phyloP scores from a whole-genome alignment of 30 jellyfish, hydroid and myxozoan species.

The Pelagia noctiluca region DNA sequence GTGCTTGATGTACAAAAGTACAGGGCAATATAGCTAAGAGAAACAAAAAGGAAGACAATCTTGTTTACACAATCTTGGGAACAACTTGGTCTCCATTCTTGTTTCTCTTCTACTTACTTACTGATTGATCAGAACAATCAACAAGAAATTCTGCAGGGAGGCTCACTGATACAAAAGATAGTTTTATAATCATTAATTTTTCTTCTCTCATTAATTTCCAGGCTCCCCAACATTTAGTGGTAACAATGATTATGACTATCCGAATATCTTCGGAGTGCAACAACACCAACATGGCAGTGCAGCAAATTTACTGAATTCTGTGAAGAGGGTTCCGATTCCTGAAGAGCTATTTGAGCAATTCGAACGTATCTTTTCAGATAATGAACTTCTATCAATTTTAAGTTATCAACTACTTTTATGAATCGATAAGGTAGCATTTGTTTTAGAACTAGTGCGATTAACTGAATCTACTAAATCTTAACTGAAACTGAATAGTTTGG shows the following conservation, averaged over 20 bases:
- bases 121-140: background rate
- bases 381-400: background rate
- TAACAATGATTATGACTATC: constrained; percentile 88
- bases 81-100: background rate
- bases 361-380: constrained; percentile 88
- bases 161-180: background rate
- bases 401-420: background rate
- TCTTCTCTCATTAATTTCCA: background rate
- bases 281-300: constrained; percentile 20
- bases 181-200: no score
- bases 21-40: no score
- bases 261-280: constrained; percentile 53
- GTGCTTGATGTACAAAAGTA: no score
- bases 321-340: constrained; percentile 92
- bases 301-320: constrained; percentile 70
- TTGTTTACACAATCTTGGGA: background rate
- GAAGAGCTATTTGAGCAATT: constrained; percentile 93
- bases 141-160: background rate
- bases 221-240: constrained; percentile 91
- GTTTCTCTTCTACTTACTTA: background rate
- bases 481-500: no score
- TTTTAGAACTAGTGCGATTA: no score
- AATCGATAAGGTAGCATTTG: no score
- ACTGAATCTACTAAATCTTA: no score
- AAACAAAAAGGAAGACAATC: background rate